Evolutionary conservation across 1,140 invertebrate genomes (phyloP).

Genomic region (Drosophila saltans): DNA sequence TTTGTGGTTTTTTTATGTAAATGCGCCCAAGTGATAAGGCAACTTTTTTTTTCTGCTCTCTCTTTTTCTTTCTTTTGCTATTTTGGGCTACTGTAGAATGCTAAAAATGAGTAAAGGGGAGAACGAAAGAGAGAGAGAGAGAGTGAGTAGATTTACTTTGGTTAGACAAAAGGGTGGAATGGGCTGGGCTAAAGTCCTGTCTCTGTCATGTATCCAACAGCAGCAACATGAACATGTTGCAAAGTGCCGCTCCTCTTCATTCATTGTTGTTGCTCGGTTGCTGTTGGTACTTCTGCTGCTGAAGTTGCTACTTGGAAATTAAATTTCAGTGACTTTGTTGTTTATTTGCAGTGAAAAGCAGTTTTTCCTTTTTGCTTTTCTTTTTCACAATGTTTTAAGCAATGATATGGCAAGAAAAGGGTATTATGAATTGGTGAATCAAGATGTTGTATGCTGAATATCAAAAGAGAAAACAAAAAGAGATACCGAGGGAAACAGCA

Average conservation of each 20-base stretch:
- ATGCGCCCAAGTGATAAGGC: constrained; percentile 81
- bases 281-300: constrained; percentile 36
- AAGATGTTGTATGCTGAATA: constrained; percentile 15
- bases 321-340: constrained; percentile 81
- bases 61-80: constrained; percentile 1
- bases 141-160: constrained; percentile 28
- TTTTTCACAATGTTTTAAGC: constrained; percentile 10
- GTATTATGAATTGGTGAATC: constrained; percentile 59
- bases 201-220: constrained; percentile 73
- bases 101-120: neutral
- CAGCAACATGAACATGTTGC: constrained; percentile 79
- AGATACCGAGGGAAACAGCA: neutral
- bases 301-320: constrained; percentile 65
- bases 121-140: neutral
- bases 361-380: constrained; percentile 10
- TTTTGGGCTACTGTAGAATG: constrained; percentile 64
- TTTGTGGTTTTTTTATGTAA: constrained; percentile 82
- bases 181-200: constrained; percentile 41
- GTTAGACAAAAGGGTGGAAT: constrained; percentile 7
- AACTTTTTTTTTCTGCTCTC: constrained; percentile 41
- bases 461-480: neutral
- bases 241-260: constrained; percentile 58
- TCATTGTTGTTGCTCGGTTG: constrained; percentile 27
- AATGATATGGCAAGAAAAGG: constrained; percentile 36
- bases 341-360: constrained; percentile 57